Percentiles rank a stretch among this genome's conserved stretches.
These are phyloP conservation scores for Xenentodon cancila DNA, from an alignment of 2,797 vertebrate species.

Conservation along the genomic window DNA sequence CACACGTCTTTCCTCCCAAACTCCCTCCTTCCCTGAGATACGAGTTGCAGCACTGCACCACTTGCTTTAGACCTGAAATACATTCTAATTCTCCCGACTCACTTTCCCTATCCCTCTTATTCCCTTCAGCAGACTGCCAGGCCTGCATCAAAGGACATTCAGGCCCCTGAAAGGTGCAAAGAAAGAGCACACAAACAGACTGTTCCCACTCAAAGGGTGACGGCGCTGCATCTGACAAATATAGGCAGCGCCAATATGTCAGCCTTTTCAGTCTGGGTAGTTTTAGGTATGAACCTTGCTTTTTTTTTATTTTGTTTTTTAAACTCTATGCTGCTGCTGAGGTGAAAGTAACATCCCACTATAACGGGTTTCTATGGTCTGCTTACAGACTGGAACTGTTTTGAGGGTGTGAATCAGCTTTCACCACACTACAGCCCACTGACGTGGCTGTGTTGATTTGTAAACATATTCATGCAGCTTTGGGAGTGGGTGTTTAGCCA, in stretches of 20 bases:
- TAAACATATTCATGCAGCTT: conserved; percentile 51
- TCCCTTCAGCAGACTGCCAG: conserved; percentile 34
- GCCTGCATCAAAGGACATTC: conserved; percentile 63
- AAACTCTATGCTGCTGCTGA: conserved; percentile 19
- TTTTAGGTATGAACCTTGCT: conserved; percentile 25
- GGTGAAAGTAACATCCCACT: conserved; percentile 40
- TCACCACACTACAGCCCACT: conserved; percentile 31
- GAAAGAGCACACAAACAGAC: conserved; percentile 27
- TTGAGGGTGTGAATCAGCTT: conserved; percentile 39
- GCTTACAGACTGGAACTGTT: conserved; percentile 35
- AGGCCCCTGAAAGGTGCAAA: conserved; percentile 50
- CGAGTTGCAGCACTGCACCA: conserved; percentile 83
- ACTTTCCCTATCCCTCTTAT: conserved; percentile 20
- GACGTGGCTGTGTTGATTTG: conserved; percentile 58
- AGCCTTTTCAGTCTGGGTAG: conserved; percentile 30
- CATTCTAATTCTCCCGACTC: conserved; percentile 70
- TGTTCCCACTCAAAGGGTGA: conserved; percentile 39
- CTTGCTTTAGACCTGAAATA: conserved; percentile 77
- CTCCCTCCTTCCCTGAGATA: conserved; percentile 60
- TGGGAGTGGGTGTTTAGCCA: conserved; percentile 37
- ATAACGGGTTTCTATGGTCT: conserved; percentile 28
- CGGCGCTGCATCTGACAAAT: conserved; percentile 20
- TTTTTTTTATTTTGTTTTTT: conserved; percentile 33
- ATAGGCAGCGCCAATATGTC: conserved; percentile 35
- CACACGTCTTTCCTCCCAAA: conserved; percentile 7